Percentiles rank a stretch among this genome's conserved stretches.
phyloP scores from a whole-genome alignment of 2,113 vertebrate species.

The Excalfactoria chinensis region DNA sequence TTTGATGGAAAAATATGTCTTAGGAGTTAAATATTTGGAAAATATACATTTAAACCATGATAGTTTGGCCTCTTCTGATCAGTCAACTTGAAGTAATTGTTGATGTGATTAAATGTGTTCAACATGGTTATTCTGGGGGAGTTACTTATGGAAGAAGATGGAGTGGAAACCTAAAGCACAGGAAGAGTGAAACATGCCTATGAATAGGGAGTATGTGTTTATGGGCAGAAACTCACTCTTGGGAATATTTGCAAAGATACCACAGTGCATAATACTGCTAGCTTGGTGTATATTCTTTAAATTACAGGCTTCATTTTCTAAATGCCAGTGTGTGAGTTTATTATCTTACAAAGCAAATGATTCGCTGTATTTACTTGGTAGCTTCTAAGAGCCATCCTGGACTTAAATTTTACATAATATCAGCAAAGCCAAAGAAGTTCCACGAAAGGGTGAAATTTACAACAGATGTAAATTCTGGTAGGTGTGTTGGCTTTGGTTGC shows the following conservation, averaged over 20 bases:
- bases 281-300: neutral
- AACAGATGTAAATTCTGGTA: conserved; percentile 1
- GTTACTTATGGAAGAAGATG: neutral
- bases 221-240: neutral
- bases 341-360: neutral
- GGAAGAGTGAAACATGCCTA: neutral
- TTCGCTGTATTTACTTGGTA: neutral
- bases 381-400: conserved; percentile 9
- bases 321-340: neutral
- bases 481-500: neutral
- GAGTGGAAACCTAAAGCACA: neutral
- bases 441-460: neutral
- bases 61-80: conserved; percentile 33
- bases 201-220: neutral
- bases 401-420: neutral
- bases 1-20: neutral
- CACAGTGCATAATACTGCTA: neutral
- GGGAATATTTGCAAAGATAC: neutral
- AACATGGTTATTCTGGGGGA: neutral
- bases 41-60: neutral
- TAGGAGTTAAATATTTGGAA: conserved; percentile 23
- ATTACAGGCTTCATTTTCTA: neutral
- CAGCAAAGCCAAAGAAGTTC: neutral
- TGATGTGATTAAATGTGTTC: neutral
- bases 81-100: conserved; percentile 24